These are phyloP conservation scores for Spodoptera littoralis DNA, from an alignment of 2,888 invertebrate species.

Conservation along the genomic window DNA sequence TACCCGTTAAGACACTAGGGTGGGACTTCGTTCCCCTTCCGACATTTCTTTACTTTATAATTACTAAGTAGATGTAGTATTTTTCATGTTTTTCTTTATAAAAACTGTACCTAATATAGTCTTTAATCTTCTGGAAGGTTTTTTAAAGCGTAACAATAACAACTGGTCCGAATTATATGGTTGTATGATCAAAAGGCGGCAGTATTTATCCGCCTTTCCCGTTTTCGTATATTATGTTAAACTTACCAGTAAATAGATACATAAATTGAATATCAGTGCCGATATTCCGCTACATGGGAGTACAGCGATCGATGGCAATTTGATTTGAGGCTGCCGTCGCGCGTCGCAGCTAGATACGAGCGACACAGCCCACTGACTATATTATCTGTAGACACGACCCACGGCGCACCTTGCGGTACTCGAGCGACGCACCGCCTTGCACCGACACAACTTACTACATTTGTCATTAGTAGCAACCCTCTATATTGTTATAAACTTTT, in stretches of 20 bases:
- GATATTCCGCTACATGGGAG: conserved; percentile 28
- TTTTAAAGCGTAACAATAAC: no score
- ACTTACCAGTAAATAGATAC: neutral
- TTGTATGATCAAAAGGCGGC: no score
- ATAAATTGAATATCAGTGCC: conserved; percentile 4
- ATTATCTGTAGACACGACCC: conserved; percentile 6
- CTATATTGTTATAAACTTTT: no score
- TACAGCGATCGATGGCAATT: conserved; percentile 44
- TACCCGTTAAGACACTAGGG: conserved; percentile 79
- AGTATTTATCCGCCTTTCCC: no score
- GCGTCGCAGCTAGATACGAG: conserved; percentile 40
- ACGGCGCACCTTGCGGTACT: conserved; percentile 25
- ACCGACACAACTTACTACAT: conserved; percentile 10
- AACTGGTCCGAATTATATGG: no score
- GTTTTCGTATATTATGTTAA: neutral
- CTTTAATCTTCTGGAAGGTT: no score
- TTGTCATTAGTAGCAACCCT: conserved; percentile 3
- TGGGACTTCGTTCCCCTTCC: conserved; percentile 89
- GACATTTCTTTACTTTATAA: conserved; percentile 70
- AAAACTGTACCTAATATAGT: no score
- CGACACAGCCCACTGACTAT: conserved; percentile 20
- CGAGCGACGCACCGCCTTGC: conserved; percentile 41
- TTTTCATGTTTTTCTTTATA: no score
- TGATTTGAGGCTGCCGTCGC: conserved; percentile 44
- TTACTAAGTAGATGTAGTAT: no score